A percentile compares a stretch with the other conserved stretches of the same genome.
Conservation (phyloP, 2,113 vertebrate genomes). For the Ochotona curzoniae region DNA sequence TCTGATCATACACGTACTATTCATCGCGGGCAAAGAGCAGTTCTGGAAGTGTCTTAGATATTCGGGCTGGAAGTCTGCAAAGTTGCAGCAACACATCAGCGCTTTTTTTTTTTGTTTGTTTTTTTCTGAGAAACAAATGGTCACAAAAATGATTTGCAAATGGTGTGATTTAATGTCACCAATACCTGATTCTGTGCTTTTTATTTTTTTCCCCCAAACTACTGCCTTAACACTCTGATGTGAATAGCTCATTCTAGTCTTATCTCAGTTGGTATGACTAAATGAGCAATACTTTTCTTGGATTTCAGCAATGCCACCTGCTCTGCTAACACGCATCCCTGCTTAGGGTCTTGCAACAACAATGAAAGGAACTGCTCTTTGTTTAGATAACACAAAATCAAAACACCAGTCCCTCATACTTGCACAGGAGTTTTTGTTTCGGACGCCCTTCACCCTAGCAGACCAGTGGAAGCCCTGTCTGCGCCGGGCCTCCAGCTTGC, state of each 20-base stretch:
- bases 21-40: not conserved
- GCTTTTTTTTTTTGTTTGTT: too few species aligned
- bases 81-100: not conserved
- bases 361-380: not conserved
- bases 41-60: not conserved
- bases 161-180: not conserved
- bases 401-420: fast-evolving
- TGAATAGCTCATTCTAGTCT: not conserved
- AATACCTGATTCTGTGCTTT: not conserved
- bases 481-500: not conserved
- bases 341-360: not conserved
- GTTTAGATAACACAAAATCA: not conserved
- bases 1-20: not conserved
- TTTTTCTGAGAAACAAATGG: not conserved
- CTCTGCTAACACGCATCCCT: not conserved
- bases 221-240: not conserved
- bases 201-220: not conserved
- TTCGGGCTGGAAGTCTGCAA: not conserved
- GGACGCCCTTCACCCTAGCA: not conserved
- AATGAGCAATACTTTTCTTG: not conserved
- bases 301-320: not conserved
- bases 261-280: not conserved
- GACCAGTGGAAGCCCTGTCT: not conserved
- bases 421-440: too few species aligned
- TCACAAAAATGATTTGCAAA: not conserved